Percentiles rank a stretch among this genome's conserved stretches.
These are phyloP conservation scores for Diarsia dahlii DNA, from an alignment of 2,888 invertebrate species.

Conservation along the genomic window DNA sequence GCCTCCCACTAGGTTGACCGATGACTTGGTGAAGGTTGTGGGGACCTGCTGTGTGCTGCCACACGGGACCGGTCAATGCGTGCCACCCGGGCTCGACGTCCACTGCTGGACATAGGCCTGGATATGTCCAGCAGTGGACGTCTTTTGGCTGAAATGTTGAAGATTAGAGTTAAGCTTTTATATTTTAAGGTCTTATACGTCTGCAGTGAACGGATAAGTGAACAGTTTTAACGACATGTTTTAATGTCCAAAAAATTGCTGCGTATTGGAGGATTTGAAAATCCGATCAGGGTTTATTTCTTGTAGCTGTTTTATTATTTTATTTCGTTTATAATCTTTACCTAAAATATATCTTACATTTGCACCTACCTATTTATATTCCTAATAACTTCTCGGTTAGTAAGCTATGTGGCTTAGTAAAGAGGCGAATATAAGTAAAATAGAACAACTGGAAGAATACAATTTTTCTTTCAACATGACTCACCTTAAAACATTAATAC, in stretches of 20 bases:
- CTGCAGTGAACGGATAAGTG: conserved; percentile 12
- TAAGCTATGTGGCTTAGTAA: neutral
- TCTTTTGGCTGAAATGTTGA: too few species aligned
- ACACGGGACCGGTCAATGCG: too few species aligned
- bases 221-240: conserved; percentile 17
- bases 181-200: neutral
- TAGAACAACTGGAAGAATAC: neutral
- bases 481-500: neutral
- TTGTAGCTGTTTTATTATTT: neutral
- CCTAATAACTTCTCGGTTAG: neutral
- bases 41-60: too few species aligned
- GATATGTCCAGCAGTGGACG: too few species aligned
- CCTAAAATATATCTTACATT: neutral
- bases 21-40: too few species aligned
- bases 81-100: too few species aligned
- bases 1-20: too few species aligned
- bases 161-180: conserved; percentile 2
- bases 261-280: conserved; percentile 4
- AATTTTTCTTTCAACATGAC: neutral
- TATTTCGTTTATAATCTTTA: neutral
- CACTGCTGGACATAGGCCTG: too few species aligned
- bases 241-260: conserved; percentile 5
- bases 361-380: too few species aligned
- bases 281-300: neutral
- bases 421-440: neutral